Evolutionary conservation across 2,888 invertebrate species (phyloP).

Genomic region (Muscina levida): DNA sequence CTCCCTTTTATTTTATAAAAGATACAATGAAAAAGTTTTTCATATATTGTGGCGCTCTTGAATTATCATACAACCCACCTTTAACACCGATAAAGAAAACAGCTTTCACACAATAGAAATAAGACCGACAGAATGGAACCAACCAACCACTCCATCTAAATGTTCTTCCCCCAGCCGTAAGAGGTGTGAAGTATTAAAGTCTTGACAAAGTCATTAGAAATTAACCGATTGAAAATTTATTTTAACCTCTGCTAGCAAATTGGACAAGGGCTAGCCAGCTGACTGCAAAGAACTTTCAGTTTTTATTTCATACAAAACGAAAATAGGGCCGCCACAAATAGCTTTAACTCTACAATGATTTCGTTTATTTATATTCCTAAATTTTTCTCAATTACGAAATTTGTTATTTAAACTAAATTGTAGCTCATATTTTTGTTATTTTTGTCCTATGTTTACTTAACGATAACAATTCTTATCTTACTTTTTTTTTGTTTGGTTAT

Average conservation of each 20-base stretch:
- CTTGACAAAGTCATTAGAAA: no score
- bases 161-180: no score
- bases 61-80: no score
- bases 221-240: background rate
- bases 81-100: background rate
- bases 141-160: no score
- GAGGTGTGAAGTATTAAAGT: no score
- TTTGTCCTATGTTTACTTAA: background rate
- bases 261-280: background rate
- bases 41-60: no score
- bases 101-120: background rate
- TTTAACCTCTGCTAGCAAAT: background rate
- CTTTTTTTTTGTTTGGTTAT: conserved; percentile 13
- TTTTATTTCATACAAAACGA: no score
- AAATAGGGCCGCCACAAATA: no score
- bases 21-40: no score
- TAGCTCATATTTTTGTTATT: background rate
- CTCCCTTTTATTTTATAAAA: background rate
- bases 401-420: no score
- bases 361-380: background rate
- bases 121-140: no score
- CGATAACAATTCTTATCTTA: conserved; percentile 16
- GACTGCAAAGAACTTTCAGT: background rate
- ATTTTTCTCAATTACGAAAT: conserved; percentile 16
- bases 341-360: background rate